Conservation (phyloP, 1,140 invertebrate genomes). For the Archegozetes longisetosus region DNA sequence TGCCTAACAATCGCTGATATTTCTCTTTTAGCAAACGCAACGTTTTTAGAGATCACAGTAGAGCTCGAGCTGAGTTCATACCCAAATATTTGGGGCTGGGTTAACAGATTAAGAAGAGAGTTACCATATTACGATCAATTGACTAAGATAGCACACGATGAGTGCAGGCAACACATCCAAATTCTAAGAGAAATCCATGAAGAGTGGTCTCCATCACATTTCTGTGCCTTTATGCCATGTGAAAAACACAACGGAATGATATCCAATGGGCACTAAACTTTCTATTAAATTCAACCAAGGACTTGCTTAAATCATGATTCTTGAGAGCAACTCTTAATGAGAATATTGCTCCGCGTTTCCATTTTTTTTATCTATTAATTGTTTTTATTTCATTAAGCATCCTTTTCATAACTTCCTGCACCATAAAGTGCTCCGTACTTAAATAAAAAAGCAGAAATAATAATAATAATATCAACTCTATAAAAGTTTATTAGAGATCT, state of each 20-base stretch:
- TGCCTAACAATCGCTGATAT: constrained; percentile 26
- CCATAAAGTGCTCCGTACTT: no score
- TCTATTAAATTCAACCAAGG: no score
- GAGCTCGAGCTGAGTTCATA: constrained; percentile 42
- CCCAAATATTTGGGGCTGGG: constrained; percentile 45
- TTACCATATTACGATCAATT: constrained; percentile 44
- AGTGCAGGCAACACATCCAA: not conserved
- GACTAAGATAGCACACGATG: constrained; percentile 9
- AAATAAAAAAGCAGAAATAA: no score
- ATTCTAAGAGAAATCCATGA: constrained; percentile 5
- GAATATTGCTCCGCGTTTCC: no score
- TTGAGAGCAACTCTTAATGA: no score
- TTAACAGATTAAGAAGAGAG: constrained; percentile 43
- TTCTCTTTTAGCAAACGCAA: constrained; percentile 23
- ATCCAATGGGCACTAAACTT: no score
- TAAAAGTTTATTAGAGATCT: no score
- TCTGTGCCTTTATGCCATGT: constrained; percentile 9
- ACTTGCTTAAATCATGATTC: no score
- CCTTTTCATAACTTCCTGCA: no score
- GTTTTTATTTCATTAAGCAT: no score
- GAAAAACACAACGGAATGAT: not conserved
- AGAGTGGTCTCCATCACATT: constrained; percentile 6
- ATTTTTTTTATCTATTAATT: no score
- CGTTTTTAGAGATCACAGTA: constrained; percentile 30
- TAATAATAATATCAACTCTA: no score